Conservation (phyloP, 2,113 vertebrate genomes). For the Epinephelus moara region DNA sequence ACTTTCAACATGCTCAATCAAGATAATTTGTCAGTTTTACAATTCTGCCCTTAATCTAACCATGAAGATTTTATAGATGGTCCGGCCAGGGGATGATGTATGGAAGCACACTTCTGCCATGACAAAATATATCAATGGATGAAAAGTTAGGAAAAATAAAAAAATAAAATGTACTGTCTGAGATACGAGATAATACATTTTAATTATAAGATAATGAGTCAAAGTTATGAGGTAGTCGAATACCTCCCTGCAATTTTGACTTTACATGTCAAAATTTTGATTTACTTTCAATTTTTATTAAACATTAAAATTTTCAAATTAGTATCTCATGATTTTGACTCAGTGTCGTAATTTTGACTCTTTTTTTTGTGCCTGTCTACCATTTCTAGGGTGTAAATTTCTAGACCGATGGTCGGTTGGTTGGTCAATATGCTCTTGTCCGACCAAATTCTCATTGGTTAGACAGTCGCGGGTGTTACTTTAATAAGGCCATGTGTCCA, state of each 20-base stretch:
- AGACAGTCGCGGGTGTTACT: too few species aligned
- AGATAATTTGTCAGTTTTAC: neutral
- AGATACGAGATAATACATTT: neutral
- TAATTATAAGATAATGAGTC: neutral
- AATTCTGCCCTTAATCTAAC: neutral
- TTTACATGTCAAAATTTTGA: neutral
- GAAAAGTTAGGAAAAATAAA: neutral
- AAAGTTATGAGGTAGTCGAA: neutral
- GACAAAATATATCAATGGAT: too few species aligned
- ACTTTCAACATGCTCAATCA: neutral
- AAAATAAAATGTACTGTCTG: too few species aligned
- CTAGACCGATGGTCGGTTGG: too few species aligned
- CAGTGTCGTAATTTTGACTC: neutral
- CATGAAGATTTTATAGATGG: neutral
- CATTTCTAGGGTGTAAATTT: too few species aligned
- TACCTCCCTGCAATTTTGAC: too few species aligned
- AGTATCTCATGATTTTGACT: neutral
- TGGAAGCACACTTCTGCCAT: neutral
- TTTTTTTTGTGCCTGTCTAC: neutral
- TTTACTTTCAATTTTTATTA: neutral
- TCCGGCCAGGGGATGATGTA: neutral
- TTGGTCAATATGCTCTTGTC: too few species aligned
- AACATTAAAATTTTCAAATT: neutral
- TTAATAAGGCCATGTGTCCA: too few species aligned
- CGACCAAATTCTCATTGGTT: too few species aligned